Conservation (phyloP, 2,888 invertebrate species). For the Morpho achilles region DNA sequence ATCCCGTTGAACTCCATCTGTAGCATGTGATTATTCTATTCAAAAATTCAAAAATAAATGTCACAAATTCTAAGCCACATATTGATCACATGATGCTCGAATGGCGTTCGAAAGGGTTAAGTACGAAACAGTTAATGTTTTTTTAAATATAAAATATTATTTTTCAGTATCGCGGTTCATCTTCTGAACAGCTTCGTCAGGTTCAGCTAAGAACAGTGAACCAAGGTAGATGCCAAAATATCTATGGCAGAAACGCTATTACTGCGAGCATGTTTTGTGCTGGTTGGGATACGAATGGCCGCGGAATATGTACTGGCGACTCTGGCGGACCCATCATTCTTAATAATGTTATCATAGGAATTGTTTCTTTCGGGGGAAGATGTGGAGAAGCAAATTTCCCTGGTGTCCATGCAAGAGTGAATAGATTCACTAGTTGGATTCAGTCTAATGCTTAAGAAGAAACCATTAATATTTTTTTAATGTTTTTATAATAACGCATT, state of each 20-base stretch:
- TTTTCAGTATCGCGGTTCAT: constrained; percentile 35
- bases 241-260: neutral
- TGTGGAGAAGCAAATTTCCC: constrained; percentile 40
- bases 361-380: constrained; percentile 40
- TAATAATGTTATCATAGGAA: constrained; percentile 40
- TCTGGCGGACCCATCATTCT: constrained; percentile 48
- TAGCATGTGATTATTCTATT: too few relatives aligned
- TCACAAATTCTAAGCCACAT: too few relatives aligned
- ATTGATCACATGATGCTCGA: too few relatives aligned
- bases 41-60: too few relatives aligned
- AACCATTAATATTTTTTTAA: too few relatives aligned
- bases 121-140: too few relatives aligned
- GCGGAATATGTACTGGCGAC: constrained; percentile 46
- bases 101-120: too few relatives aligned
- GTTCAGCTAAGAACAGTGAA: constrained; percentile 12
- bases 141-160: constrained; percentile 5
- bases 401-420: constrained; percentile 42
- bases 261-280: too few relatives aligned
- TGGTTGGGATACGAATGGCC: constrained; percentile 37
- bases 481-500: too few relatives aligned
- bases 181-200: constrained; percentile 37
- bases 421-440: constrained; percentile 41
- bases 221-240: constrained; percentile 5
- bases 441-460: constrained; percentile 34
- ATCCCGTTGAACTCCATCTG: too few relatives aligned